A percentile compares a stretch with the other conserved stretches of the same genome.
phyloP scores from a whole-genome alignment of 2,113 vertebrate species.

The Platichthys flesus region DNA sequence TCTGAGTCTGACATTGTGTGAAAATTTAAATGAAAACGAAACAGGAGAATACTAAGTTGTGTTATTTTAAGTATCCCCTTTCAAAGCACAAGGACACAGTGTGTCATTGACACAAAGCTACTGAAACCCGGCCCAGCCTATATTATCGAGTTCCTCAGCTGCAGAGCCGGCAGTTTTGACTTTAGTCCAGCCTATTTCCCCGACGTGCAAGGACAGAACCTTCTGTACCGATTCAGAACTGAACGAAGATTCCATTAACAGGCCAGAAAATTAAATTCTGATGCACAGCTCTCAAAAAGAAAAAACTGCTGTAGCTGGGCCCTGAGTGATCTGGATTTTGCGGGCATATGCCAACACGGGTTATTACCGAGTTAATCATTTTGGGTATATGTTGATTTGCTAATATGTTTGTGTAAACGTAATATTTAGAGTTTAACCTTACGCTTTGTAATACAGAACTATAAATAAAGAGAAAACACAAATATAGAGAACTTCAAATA shows the following conservation, averaged over 20 bases:
- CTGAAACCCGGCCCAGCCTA: conserved; percentile 34
- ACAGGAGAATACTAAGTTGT: conserved; percentile 28
- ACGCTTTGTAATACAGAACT: too few species aligned
- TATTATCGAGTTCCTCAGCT: conserved; percentile 26
- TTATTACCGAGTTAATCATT: too few species aligned
- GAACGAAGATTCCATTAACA: background rate
- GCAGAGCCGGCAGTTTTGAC: conserved; percentile 38
- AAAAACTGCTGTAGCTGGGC: too few species aligned
- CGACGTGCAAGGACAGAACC: background rate
- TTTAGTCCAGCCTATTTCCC: conserved; percentile 1
- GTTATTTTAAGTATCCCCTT: conserved; percentile 42
- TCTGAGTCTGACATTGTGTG: conserved; percentile 18
- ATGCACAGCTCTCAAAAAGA: too few species aligned
- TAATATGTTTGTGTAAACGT: too few species aligned
- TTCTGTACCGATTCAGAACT: background rate
- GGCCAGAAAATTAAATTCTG: background rate
- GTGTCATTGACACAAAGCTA: conserved; percentile 39
- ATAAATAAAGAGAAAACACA: too few species aligned
- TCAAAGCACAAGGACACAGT: conserved; percentile 54
- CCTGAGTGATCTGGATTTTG: too few species aligned
- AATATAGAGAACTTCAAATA: too few species aligned
- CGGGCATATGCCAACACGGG: too few species aligned
- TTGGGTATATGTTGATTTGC: too few species aligned
- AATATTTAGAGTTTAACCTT: too few species aligned
- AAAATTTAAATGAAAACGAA: conserved; percentile 32